These are phyloP conservation scores for Brenthis hecate DNA, from an alignment of 2,888 invertebrate species.

Conservation along the genomic window DNA sequence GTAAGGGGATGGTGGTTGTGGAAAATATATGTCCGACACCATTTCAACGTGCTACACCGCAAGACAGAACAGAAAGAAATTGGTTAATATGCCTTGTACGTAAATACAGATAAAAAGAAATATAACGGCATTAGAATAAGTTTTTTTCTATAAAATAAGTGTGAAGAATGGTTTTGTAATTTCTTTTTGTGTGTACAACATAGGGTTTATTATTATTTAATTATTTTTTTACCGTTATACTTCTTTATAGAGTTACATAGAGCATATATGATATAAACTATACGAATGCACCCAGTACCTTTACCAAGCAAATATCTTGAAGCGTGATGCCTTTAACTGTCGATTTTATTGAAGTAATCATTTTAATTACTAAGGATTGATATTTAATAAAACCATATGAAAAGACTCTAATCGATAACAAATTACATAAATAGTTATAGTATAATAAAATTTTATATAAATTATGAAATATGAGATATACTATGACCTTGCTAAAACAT, in stretches of 20 bases:
- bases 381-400: background rate
- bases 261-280: slow-evolving; percentile 52
- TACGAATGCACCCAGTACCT: slow-evolving; percentile 69
- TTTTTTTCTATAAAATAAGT: too few relatives aligned
- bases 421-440: slow-evolving; percentile 6
- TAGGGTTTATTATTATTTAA: too few relatives aligned
- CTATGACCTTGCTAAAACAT: too few relatives aligned
- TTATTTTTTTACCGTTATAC: slow-evolving; percentile 21
- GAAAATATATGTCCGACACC: slow-evolving; percentile 89
- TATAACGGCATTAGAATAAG: background rate
- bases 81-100: slow-evolving; percentile 62
- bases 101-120: slow-evolving; percentile 19
- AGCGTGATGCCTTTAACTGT: slow-evolving; percentile 51
- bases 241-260: slow-evolving; percentile 39
- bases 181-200: too few relatives aligned
- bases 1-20: slow-evolving; percentile 75
- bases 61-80: slow-evolving; percentile 78
- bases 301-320: slow-evolving; percentile 67
- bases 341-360: slow-evolving; percentile 2
- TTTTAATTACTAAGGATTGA: background rate
- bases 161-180: too few relatives aligned
- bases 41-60: slow-evolving; percentile 87
- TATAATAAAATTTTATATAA: background rate
- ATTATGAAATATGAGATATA: background rate
- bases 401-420: background rate